Evolutionary conservation across 2,888 invertebrate species (phyloP).

Genomic region (Rhagophthalmus giganteus): DNA sequence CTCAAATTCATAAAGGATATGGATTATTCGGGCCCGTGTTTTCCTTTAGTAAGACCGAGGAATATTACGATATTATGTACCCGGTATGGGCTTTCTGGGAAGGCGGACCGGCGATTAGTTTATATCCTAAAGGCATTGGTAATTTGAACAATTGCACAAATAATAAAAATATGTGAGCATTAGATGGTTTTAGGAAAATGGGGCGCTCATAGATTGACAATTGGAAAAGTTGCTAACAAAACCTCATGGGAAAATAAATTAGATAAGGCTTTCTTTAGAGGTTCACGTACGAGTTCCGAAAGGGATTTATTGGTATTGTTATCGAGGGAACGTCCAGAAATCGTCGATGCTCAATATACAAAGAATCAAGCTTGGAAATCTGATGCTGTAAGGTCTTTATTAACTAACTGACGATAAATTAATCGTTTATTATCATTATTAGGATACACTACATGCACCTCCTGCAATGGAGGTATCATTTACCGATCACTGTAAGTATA

Average conservation of each 20-base stretch:
- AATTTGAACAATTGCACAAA: conserved; percentile 22
- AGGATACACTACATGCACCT: conserved; percentile 84
- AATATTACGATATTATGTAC: conserved; percentile 89
- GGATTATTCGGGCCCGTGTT: conserved; percentile 77
- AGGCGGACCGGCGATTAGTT: conserved; percentile 93
- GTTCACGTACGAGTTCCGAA: conserved; percentile 90
- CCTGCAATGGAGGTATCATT: conserved; percentile 87
- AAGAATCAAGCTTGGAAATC: conserved; percentile 99
- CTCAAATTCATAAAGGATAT: conserved; percentile 73
- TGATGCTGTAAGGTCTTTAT: conserved; percentile 72
- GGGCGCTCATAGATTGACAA: conserved; percentile 72
- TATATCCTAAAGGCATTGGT: conserved; percentile 87
- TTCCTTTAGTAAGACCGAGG: conserved; percentile 90
- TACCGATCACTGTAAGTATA: conserved; percentile 90
- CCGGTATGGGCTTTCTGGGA: conserved; percentile 99
- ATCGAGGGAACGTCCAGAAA: conserved; percentile 71
- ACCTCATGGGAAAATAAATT: conserved; percentile 80
- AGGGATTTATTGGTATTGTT: conserved; percentile 84
- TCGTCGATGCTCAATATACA: conserved; percentile 92
- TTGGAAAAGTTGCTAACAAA: conserved; percentile 63
- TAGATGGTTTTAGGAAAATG: conserved; percentile 69
- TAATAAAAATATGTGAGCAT: too few species aligned
- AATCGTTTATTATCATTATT: too few species aligned
- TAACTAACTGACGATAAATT: too few species aligned
- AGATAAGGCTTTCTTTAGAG: conserved; percentile 81